Percentiles rank a stretch among this genome's conserved stretches.
phyloP scores from a whole-genome alignment of 2,797 vertebrate species.

The Acrossocheilus wenchowensis region DNA sequence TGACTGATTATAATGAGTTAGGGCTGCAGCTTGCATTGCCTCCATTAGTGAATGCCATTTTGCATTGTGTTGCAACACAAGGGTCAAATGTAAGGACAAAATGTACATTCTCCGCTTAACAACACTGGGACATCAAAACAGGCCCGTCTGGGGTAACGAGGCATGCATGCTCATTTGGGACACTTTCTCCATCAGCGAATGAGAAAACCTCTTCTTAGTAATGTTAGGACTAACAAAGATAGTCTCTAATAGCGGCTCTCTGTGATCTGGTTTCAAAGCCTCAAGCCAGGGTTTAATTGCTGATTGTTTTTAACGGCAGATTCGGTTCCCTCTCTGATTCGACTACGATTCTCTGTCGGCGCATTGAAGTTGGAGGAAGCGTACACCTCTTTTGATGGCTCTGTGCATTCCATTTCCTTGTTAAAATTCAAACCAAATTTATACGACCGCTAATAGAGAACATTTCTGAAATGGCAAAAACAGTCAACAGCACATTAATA shows the following conservation, averaged over 20 bases:
- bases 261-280: conserved; percentile 62
- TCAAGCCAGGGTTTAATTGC: conserved; percentile 47
- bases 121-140: conserved; percentile 42
- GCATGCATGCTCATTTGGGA: conserved; percentile 51
- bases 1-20: conserved; percentile 33
- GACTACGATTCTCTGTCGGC: conserved; percentile 32
- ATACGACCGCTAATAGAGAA: conserved; percentile 37
- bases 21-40: neutral
- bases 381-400: conserved; percentile 16
- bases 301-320: conserved; percentile 45
- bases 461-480: conserved; percentile 35
- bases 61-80: conserved; percentile 47
- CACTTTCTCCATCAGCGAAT: conserved; percentile 40
- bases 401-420: conserved; percentile 39
- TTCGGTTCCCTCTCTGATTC: conserved; percentile 20
- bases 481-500: conserved; percentile 32
- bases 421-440: conserved; percentile 45
- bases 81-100: conserved; percentile 45
- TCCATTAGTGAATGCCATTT: conserved; percentile 42
- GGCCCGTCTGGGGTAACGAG: conserved; percentile 48
- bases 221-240: conserved; percentile 44
- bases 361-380: conserved; percentile 31
- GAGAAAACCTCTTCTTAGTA: conserved; percentile 48
- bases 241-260: conserved; percentile 43
- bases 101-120: conserved; percentile 53